Base-by-base conservation (phyloP, 2,888 invertebrate genomes). In the Eristalis intricaria region DNA sequence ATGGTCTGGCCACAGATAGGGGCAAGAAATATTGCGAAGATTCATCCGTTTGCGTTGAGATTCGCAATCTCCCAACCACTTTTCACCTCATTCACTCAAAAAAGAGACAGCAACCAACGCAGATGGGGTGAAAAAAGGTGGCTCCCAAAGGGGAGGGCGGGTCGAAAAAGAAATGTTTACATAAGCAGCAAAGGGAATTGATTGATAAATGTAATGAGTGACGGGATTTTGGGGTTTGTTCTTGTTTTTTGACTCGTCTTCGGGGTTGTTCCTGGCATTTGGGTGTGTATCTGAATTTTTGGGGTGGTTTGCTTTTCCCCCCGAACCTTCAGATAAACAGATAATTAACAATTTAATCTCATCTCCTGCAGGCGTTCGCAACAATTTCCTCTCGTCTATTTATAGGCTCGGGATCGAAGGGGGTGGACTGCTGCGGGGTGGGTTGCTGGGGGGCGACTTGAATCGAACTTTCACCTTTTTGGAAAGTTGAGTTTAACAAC, bases 331-430 rank as follows among this genome's bases (percentile, higher is more conserved):
- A 50, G 50, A 50, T 19, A 50, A 50, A 50, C 26, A 56, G 71
- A 40, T 80, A 73, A 73, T 78, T 75, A 80, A 80, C 76, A 80
- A 84, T 84, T 80, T 84, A 76, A 80, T 80, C 70, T 38, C 70
- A 74, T 50, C 50, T 71, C 40, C 70, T 70, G 63, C 60, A 70
- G 71, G 61, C 69, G 40, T 69, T 81, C 73, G 60, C 58, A 58
- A 38, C 56, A 23, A 26, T 10, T 40, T 43, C 15, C n/a, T 43
- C n/a, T 43, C n/a, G 15, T 43, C 43, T 43, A 43, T 43, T 43
- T n/a, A 73, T 69, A 15, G n/a, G 32, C 32, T 76, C 35, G 29
- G 22, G 22, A 40, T 19, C n/a, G 61, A 60, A 15, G 32, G 56
- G 35, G 22, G 50, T 38, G 10, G 43, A n/a, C 10, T 58, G 0